phyloP scores from a whole-genome alignment of 2,797 vertebrate species.

The Chrysocyon brachyurus region DNA sequence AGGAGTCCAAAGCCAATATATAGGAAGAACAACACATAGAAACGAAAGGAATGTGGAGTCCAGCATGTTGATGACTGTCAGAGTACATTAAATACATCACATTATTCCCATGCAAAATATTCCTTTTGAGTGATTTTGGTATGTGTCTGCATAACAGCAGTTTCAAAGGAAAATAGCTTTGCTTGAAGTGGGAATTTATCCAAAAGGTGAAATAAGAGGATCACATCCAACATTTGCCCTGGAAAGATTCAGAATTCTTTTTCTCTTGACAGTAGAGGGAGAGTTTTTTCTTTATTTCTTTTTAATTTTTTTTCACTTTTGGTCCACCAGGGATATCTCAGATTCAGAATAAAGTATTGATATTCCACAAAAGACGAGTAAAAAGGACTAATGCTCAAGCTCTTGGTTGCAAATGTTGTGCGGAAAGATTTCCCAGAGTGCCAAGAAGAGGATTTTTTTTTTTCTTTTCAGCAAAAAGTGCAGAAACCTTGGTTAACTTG shows the following conservation, averaged over 20 bases:
- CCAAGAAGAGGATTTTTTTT: constrained; percentile 16
- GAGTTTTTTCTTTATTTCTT: background rate
- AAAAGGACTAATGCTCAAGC: constrained; percentile 70
- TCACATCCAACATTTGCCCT: constrained; percentile 72
- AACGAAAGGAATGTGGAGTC: background rate
- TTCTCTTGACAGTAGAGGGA: constrained; percentile 58
- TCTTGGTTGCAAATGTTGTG: constrained; percentile 41
- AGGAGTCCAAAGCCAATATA: accelerated
- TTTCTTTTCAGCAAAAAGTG: constrained; percentile 60
- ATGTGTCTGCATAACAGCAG: constrained; percentile 50
- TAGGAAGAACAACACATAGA: background rate
- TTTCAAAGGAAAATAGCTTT: constrained; percentile 75
- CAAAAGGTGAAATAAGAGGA: constrained; percentile 74
- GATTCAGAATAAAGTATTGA: constrained; percentile 79
- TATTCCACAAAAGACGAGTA: constrained; percentile 80
- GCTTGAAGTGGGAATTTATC: constrained; percentile 73
- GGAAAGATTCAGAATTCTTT: constrained; percentile 69
- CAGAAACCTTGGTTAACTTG: constrained; percentile 62
- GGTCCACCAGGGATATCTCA: constrained; percentile 71
- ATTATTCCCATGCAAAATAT: constrained; percentile 50
- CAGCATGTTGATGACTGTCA: background rate
- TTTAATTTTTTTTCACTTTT: constrained; percentile 33
- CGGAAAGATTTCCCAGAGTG: constrained; percentile 50
- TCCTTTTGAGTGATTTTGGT: constrained; percentile 65
- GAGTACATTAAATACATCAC: constrained; percentile 3